Evolutionary conservation across 2,113 vertebrate genomes (phyloP), one percentile per base, ranked within the genome.

Genomic region (Orthonyx spaldingii): DNA sequence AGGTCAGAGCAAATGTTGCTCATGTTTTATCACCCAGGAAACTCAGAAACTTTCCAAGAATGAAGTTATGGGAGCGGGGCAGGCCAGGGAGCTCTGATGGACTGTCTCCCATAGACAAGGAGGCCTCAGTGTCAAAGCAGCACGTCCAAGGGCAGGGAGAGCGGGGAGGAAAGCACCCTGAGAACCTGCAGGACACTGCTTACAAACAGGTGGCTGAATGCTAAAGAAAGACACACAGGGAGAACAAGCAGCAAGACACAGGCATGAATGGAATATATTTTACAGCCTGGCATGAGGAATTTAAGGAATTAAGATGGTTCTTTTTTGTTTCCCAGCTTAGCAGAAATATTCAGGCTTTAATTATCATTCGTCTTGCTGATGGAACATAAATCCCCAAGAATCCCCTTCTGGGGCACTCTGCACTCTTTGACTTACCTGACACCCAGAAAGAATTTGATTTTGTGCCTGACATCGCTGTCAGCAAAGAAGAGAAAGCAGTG

Each of bases 1-100:
- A 84, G 96, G 96, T 97, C 91, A 91, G 83, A 97, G 96, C 94
- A 96, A 97, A 97, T 39, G 96, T 88, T 91, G 94, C 94, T 94
- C 94, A 22, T 61, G 96, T 97, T 96, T 96, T 97, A 97, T 98
- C 98, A 97, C 98, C 98, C 28, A 1, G 98, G 98, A 98, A 98
- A 98, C 98, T 93, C 97, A 93, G 96, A 98, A 98, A 97, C 97
- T 93, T 98, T 96, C 97, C 97, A 98, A 95, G 98, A 98, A 98
- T 98, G 98, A 98, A 95, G 93, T 93, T 94, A 80, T 49, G n/a
- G 89, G 82, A 95, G 96, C 47, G 5, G 59, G 60, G 95, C 81
- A 89, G 94, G 89, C 89, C 76, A 49, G 47, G 87, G 85, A 94
- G 97, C 96, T 91, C 59, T 90, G 92, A 97, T 50, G 91, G 37